Evolutionary conservation across 2,888 invertebrate genomes (phyloP).

Genomic region (Plagodis dolabraria): DNA sequence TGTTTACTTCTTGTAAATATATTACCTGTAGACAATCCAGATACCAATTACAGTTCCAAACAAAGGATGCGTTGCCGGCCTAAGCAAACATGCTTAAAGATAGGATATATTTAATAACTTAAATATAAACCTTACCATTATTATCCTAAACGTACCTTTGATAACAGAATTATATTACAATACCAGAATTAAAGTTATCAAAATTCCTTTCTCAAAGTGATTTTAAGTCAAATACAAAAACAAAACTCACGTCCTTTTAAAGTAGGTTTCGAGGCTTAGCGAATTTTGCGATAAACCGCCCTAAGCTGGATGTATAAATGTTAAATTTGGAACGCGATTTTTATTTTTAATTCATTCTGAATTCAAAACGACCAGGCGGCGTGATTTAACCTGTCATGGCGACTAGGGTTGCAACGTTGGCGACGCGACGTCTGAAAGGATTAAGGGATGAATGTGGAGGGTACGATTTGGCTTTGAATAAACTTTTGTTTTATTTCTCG

Average conservation of each 20-base stretch:
- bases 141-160: too few species aligned
- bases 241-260: slow-evolving; percentile 15
- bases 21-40: too few species aligned
- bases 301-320: slow-evolving; percentile 37
- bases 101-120: too few species aligned
- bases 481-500: slow-evolving; percentile 4
- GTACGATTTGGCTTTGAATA: slow-evolving; percentile 11
- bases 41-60: too few species aligned
- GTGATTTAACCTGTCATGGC: slow-evolving; percentile 39
- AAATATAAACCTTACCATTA: too few species aligned
- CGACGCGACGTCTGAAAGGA: slow-evolving; percentile 33
- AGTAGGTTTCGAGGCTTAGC: slow-evolving; percentile 26
- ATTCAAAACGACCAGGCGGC: slow-evolving; percentile 43
- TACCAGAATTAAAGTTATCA: slow-evolving; percentile 1
- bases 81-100: too few species aligned
- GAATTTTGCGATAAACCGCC: slow-evolving; percentile 40
- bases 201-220: slow-evolving; percentile 1
- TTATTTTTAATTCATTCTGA: slow-evolving; percentile 44
- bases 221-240: slow-evolving; percentile 24
- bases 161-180: neutral
- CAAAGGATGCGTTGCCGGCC: too few species aligned
- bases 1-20: too few species aligned
- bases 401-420: slow-evolving; percentile 30
- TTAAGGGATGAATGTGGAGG: slow-evolving; percentile 23
- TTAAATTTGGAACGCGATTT: slow-evolving; percentile 42